Conservation (phyloP, 1,140 invertebrate genomes). For the Drosophila subobscura region DNA sequence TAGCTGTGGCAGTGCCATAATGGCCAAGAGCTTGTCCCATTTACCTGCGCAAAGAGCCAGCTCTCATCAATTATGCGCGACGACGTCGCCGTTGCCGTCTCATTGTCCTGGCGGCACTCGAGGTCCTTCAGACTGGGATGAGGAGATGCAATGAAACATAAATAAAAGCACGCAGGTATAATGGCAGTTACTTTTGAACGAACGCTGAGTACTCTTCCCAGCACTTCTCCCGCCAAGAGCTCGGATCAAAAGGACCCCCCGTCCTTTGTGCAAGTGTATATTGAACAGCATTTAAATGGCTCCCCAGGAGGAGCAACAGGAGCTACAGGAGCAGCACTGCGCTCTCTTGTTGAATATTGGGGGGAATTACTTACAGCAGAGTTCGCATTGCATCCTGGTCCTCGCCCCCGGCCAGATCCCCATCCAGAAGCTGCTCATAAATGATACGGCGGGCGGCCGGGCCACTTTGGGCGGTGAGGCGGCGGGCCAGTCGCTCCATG, state of each 20-base stretch:
- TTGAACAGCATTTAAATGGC: constrained; percentile 29
- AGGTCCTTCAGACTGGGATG: constrained; percentile 66
- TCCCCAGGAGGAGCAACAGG: no score
- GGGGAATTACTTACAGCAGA: constrained; percentile 60
- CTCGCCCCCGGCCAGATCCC: constrained; percentile 56
- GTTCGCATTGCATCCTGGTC: constrained; percentile 58
- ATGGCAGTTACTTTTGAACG: constrained; percentile 29
- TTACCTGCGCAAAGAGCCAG: constrained; percentile 82
- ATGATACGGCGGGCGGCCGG: constrained; percentile 42
- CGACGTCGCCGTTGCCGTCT: constrained; percentile 47
- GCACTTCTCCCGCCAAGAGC: no score
- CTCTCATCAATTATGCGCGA: constrained; percentile 82
- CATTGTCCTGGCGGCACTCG: constrained; percentile 61
- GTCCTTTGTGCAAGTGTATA: background rate
- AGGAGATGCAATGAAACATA: constrained; percentile 49
- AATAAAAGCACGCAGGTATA: constrained; percentile 49
- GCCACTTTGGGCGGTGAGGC: constrained; percentile 45
- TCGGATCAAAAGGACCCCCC: no score
- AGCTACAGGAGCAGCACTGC: background rate
- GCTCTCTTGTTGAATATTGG: constrained; percentile 28
- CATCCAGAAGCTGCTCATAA: constrained; percentile 50
- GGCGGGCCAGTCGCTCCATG: constrained; percentile 56
- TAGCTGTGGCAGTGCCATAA: constrained; percentile 54
- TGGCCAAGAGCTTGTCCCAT: constrained; percentile 48
- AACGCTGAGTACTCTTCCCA: constrained; percentile 19